A percentile compares a stretch with the other conserved stretches of the same genome.
phyloP scores from a whole-genome alignment of 2,797 vertebrate genomes.

The Coregonus ussuriensis region DNA sequence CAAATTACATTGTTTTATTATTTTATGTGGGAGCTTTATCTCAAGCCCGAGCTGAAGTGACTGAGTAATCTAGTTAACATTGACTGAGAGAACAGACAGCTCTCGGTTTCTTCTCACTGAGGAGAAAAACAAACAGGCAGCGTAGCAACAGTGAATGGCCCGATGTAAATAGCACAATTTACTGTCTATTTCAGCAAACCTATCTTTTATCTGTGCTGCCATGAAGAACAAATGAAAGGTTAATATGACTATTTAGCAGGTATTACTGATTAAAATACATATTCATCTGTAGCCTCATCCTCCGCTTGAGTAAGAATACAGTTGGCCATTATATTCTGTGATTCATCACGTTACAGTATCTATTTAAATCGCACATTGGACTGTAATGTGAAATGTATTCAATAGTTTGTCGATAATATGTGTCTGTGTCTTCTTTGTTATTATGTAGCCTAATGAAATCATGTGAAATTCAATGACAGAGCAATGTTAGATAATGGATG shows the following conservation, averaged over 20 bases:
- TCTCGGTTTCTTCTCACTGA: conserved; percentile 40
- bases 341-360: neutral
- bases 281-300: conserved; percentile 12
- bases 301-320: neutral
- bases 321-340: neutral
- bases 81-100: conserved; percentile 57
- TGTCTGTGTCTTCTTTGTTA: neutral
- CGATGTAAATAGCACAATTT: conserved; percentile 62
- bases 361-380: neutral
- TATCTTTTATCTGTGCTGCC: conserved; percentile 50
- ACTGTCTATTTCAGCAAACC: conserved; percentile 48
- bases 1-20: conserved; percentile 50
- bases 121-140: conserved; percentile 48
- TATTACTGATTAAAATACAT: conserved; percentile 44
- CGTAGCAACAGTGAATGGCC: conserved; percentile 32
- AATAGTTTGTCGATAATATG: neutral
- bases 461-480: neutral
- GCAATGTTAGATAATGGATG: no score
- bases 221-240: conserved; percentile 64
- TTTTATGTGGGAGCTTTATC: conserved; percentile 52
- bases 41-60: conserved; percentile 45
- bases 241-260: conserved; percentile 62
- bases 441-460: neutral
- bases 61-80: conserved; percentile 68
- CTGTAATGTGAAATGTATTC: neutral